These are phyloP conservation scores for Seladonia tumulorum DNA, from an alignment of 2,888 invertebrate genomes.

Conservation along the genomic window DNA sequence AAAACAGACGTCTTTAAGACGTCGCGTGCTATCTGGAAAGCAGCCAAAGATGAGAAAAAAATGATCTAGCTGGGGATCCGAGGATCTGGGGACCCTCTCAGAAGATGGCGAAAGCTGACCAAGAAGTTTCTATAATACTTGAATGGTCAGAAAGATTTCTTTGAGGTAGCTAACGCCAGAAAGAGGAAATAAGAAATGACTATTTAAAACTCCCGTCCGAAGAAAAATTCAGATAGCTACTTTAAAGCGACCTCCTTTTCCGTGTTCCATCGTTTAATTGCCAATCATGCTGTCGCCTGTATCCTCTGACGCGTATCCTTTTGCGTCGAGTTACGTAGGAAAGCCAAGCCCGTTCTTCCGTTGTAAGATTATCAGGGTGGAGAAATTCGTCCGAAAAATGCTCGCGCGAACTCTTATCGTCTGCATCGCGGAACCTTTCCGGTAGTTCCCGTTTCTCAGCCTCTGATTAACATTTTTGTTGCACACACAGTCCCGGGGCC, in stretches of 20 bases:
- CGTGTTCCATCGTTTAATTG: neutral
- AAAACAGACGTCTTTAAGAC: too few species aligned
- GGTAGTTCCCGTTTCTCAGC: constrained; percentile 62
- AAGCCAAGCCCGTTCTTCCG: neutral
- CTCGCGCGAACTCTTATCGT: constrained; percentile 44
- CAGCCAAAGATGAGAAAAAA: neutral
- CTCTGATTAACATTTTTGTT: constrained; percentile 61
- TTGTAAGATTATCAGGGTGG: constrained; percentile 13
- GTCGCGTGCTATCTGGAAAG: too few species aligned
- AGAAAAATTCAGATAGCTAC: neutral
- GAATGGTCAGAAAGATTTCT: too few species aligned
- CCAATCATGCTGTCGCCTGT: neutral
- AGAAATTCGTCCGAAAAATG: constrained; percentile 22
- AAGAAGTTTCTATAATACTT: neutral
- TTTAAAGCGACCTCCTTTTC: neutral
- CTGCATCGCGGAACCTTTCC: constrained; percentile 55
- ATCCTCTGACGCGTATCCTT: neutral
- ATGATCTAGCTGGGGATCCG: neutral
- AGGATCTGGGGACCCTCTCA: too few species aligned
- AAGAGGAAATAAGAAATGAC: neutral
- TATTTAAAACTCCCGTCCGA: neutral
- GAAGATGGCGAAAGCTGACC: neutral
- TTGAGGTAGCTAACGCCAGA: neutral
- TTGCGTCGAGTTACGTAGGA: neutral
- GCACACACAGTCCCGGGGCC: constrained; percentile 15